These are phyloP conservation scores for Rhinogobius similis DNA, from an alignment of 2,113 vertebrate genomes.

Conservation along the genomic window DNA sequence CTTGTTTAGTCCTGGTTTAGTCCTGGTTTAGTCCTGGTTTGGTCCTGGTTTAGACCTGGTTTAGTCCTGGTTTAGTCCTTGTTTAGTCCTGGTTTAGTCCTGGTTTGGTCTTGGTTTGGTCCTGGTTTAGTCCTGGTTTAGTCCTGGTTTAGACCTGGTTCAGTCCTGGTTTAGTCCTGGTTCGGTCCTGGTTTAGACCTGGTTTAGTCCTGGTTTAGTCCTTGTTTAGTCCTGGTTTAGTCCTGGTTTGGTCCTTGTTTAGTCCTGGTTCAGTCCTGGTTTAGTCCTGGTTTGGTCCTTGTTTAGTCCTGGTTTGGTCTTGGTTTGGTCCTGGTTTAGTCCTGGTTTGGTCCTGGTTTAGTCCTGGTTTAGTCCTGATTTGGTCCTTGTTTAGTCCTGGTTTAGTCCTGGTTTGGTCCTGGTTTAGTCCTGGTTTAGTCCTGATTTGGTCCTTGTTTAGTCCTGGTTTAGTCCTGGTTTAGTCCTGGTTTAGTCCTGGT, in stretches of 20 bases:
- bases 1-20: neutral
- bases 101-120: neutral
- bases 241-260: neutral
- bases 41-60: neutral
- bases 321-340: neutral
- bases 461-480: neutral
- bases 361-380: neutral
- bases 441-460: neutral
- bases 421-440: neutral
- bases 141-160: neutral
- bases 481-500: neutral
- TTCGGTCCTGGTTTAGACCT: neutral
- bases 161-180: neutral
- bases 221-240: neutral
- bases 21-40: neutral
- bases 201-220: neutral
- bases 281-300: neutral
- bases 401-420: neutral
- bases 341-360: neutral
- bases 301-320: constrained; percentile 1
- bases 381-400: neutral
- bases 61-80: neutral
- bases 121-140: neutral
- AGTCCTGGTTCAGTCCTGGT: neutral
- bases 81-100: neutral